These are phyloP conservation scores for Pipra filicauda DNA, from an alignment of 2,113 vertebrate species.

Conservation along the genomic window DNA sequence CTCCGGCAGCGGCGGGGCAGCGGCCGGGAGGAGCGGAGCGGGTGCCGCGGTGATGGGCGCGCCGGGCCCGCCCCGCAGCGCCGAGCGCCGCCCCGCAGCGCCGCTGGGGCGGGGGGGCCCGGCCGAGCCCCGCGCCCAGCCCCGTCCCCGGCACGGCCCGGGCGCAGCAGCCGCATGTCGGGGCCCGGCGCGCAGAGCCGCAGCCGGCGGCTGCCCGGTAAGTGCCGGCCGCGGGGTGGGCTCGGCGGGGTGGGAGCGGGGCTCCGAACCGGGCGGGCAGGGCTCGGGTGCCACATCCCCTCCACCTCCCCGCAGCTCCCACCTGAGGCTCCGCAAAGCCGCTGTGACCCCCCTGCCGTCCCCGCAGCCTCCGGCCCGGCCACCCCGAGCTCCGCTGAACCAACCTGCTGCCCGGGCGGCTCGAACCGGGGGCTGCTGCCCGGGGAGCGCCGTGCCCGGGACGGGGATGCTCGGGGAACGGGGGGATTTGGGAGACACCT, in stretches of 20 bases:
- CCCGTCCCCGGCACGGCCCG: background rate
- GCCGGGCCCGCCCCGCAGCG: background rate
- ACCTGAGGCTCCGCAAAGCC: background rate
- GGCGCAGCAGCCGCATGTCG: background rate
- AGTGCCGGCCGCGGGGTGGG: background rate
- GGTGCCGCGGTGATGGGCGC: background rate
- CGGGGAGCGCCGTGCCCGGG: background rate
- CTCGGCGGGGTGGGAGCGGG: background rate
- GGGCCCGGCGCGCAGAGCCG: slow-evolving; percentile 30
- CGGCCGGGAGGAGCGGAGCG: background rate
- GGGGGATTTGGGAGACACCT: background rate
- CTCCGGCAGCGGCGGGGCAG: background rate
- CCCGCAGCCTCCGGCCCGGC: background rate
- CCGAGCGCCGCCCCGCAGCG: background rate
- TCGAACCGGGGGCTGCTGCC: background rate
- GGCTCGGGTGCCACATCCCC: background rate
- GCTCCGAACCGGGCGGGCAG: background rate
- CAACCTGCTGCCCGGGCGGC: background rate
- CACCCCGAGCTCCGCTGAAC: background rate
- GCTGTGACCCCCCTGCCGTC: background rate
- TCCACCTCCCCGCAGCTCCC: background rate
- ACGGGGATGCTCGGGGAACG: background rate
- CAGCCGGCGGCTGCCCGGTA: slow-evolving; percentile 38
- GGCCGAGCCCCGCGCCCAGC: background rate
- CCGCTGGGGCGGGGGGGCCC: background rate